phyloP scores from a whole-genome alignment of 2,113 vertebrate genomes.

The Talpa occidentalis region DNA sequence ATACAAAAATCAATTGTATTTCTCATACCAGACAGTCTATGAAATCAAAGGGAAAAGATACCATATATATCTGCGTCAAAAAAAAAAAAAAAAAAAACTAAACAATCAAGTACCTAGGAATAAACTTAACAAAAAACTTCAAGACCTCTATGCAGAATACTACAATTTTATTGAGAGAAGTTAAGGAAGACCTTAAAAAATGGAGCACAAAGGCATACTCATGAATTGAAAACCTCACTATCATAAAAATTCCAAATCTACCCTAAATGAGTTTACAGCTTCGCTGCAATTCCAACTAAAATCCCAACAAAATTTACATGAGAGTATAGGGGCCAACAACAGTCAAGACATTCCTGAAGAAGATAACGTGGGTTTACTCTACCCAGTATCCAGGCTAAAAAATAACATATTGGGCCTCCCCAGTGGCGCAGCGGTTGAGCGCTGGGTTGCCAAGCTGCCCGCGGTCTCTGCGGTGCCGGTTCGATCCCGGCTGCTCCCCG shows the following conservation, averaged over 20 bases:
- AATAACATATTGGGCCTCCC: too few relatives aligned
- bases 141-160: not conserved
- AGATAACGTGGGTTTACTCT: not conserved
- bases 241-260: not conserved
- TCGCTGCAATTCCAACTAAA: not conserved
- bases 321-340: not conserved
- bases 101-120: not conserved
- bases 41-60: slow-evolving; percentile 9
- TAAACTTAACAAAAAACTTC: not conserved
- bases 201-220: not conserved
- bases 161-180: not conserved
- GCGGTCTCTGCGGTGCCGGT: too few relatives aligned
- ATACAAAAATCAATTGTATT: not conserved
- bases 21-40: not conserved
- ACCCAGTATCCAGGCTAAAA: not conserved
- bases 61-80: not conserved
- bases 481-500: too few relatives aligned
- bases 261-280: not conserved
- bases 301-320: not conserved
- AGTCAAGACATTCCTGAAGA: not conserved
- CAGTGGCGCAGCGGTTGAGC: too few relatives aligned
- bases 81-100: not conserved
- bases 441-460: too few relatives aligned
- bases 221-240: not conserved
- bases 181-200: not conserved